These are phyloP conservation scores for Cebus imitator DNA, from an alignment of 2,113 vertebrate genomes.

Conservation along the genomic window DNA sequence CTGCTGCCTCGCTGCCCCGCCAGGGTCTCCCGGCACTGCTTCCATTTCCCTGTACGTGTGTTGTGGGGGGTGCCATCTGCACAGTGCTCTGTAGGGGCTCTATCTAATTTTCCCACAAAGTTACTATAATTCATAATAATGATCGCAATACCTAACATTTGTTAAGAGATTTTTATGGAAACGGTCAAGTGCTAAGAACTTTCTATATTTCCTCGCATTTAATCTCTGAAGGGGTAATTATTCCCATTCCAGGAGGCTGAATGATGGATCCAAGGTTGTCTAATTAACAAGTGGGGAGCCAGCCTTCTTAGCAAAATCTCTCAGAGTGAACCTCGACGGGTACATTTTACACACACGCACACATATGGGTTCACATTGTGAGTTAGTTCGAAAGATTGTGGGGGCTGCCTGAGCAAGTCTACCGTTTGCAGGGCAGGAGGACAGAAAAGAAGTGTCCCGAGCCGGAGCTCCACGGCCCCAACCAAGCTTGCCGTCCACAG, in stretches of 20 bases:
- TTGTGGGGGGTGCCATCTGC: background rate
- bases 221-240: background rate
- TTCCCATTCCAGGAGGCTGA: background rate
- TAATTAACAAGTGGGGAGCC: background rate
- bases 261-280: background rate
- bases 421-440: rapidly evolving
- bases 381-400: no score
- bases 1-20: no score
- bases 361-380: no score
- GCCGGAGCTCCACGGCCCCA: background rate
- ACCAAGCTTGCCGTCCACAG: rapidly evolving
- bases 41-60: no score
- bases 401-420: no score
- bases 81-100: background rate
- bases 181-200: background rate
- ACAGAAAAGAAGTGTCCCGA: rapidly evolving
- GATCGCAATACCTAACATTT: background rate
- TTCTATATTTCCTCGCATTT: background rate
- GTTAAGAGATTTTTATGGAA: background rate
- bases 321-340: background rate
- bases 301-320: background rate
- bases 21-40: background rate
- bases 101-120: no score
- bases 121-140: rapidly evolving
- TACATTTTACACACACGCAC: background rate